Base-by-base conservation (phyloP, 30 jellyfish, hydroid and myxozoan species). In the Hydractinia symbiolongicarpus region DNA sequence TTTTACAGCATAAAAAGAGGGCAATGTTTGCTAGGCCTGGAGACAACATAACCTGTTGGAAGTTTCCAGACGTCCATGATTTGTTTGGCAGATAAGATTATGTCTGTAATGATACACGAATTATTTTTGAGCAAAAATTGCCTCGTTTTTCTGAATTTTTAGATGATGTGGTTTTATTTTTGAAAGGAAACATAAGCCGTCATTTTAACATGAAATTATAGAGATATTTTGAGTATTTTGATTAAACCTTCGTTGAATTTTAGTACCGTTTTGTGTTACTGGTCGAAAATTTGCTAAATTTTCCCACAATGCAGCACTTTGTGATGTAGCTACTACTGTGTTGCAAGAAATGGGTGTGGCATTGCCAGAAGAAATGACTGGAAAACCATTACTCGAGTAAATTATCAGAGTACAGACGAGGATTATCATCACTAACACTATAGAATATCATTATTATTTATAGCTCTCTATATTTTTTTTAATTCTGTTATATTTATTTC, bases 261-360 rank as follows among this genome's bases (percentile, higher is more conserved):
- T 71, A 93, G 98, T 93, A 50, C 98, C 98, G 49, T 93, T 93
- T 75, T 93, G 98, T 85, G 86, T 86, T 8, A 86, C 96, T 6
- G 81, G 86, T 55, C 79, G 88, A 79, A 93, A 84, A 73, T 93
- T 93, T 72, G 81, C 90, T 64, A 66, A 80, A 40, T 5, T 86
- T 16, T 82, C 78, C 49, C 96, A 93, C 82, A 87, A 93, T 68
- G 96, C 99, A 21, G 99, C 99, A 5, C 81, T 94, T 21, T 94
- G 99, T 86, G 99, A 94, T 78, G 99, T 94, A 8, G 99, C 97
- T 49, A 93, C 97, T 3, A 89, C 99, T 52, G 76, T 94, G 4
- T 56, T 94, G 20, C 96, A 75, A 9, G 94, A 86, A 5, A 83
- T 94, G 96, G 96, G 96, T 6, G 54, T 94, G n/a, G 95, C 88